Evolutionary conservation across 2,888 invertebrate species (phyloP).

Genomic region (Cantharis lateralis): DNA sequence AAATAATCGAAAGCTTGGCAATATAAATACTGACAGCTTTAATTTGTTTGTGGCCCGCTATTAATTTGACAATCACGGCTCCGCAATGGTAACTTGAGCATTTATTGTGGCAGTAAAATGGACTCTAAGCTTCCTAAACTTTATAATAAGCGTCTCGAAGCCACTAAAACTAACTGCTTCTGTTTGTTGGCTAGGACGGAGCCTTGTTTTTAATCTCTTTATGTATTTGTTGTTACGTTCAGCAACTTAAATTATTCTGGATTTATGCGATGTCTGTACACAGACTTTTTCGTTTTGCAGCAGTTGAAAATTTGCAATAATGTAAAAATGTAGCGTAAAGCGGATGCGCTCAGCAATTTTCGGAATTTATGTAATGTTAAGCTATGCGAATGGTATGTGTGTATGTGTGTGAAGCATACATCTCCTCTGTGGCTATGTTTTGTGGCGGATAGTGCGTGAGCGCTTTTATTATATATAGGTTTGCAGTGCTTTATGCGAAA

Average conservation of each 20-base stretch:
- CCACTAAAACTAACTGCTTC: conserved; percentile 35
- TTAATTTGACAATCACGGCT: conserved; percentile 44
- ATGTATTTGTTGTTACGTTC: conserved; percentile 39
- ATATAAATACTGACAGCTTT: conserved; percentile 40
- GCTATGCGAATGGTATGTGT: conserved; percentile 30
- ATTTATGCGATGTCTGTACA: conserved; percentile 40
- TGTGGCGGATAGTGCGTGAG: conserved; percentile 10
- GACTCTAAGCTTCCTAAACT: conserved; percentile 47
- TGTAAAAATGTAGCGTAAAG: conserved; percentile 34
- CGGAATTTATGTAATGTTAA: conserved; percentile 35
- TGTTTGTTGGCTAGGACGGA: conserved; percentile 28
- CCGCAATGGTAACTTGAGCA: conserved; percentile 39
- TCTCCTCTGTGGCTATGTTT: conserved; percentile 13
- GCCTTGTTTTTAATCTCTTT: conserved; percentile 49
- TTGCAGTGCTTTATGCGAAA: conserved; percentile 25
- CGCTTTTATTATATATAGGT: conserved; percentile 22
- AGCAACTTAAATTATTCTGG: conserved; percentile 43
- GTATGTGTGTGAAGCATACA: conserved; percentile 13
- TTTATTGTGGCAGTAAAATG: conserved; percentile 49
- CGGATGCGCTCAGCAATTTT: conserved; percentile 31
- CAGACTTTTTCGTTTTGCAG: conserved; percentile 32
- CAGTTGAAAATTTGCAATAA: conserved; percentile 37
- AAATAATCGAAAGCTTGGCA: conserved; percentile 27
- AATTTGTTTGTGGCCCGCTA: conserved; percentile 46
- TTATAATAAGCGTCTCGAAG: conserved; percentile 47